Percentiles rank a stretch among this genome's conserved stretches.
phyloP scores from a whole-genome alignment of 2,113 vertebrate species.

The Raphicerus campestris region DNA sequence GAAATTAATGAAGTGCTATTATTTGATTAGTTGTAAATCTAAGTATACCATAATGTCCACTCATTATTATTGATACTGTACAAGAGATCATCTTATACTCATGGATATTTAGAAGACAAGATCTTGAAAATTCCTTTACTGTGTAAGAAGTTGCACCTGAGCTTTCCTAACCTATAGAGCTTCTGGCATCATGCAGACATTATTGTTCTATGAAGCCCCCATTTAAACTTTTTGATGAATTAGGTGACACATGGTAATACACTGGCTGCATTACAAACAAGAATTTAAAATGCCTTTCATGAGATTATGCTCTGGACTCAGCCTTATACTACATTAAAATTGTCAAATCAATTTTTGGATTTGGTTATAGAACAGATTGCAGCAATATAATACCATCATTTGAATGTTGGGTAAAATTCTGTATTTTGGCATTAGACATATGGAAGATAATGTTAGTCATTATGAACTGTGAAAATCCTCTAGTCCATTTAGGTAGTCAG shows the following conservation, averaged over 20 bases:
- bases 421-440: not conserved
- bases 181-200: not conserved
- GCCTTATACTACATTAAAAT: not conserved
- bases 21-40: not conserved
- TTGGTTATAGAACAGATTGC: not conserved
- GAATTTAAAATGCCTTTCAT: not conserved
- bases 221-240: not conserved
- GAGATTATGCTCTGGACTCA: not conserved
- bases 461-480: not conserved
- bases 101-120: not conserved
- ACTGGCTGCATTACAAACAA: not conserved
- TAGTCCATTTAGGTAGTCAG: not conserved
- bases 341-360: conserved; percentile 13
- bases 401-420: not conserved
- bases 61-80: not conserved
- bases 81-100: not conserved
- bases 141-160: not conserved
- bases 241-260: not conserved
- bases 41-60: not conserved
- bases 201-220: not conserved
- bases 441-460: conserved; percentile 16
- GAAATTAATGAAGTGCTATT: too few species aligned
- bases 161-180: not conserved
- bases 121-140: not conserved
- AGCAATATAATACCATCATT: not conserved